phyloP scores from a whole-genome alignment of 2,888 invertebrate species.

The Drosophila nigricruria region DNA sequence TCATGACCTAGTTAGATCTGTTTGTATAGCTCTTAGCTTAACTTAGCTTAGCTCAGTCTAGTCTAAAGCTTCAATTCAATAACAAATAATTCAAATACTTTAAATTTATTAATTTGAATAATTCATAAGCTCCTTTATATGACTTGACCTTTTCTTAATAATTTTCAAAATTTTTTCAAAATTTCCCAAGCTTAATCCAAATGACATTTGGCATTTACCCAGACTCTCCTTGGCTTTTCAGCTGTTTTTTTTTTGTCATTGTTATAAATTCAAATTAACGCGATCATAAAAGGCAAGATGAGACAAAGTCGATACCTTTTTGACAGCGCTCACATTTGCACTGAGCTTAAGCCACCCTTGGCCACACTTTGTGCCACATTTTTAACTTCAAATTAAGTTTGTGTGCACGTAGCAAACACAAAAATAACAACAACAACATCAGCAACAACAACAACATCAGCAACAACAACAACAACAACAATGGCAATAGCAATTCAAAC shows the following conservation, averaged over 20 bases:
- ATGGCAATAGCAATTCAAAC: constrained; percentile 3
- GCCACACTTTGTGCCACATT: constrained; percentile 71
- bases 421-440: constrained; percentile 52
- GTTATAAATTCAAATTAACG: constrained; percentile 73
- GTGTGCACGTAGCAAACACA: constrained; percentile 80
- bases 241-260: constrained; percentile 22
- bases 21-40: not conserved
- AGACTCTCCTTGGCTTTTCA: constrained; percentile 14
- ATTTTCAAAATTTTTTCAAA: not conserved
- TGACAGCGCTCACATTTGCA: constrained; percentile 46
- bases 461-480: constrained; percentile 42
- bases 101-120: not conserved
- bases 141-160: not conserved
- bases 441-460: constrained; percentile 43
- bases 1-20: not conserved
- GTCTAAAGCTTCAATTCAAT: not conserved
- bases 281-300: constrained; percentile 76
- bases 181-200: not conserved
- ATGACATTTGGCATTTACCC: constrained; percentile 20
- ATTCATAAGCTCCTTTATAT: not conserved
- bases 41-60: too few species aligned
- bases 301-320: constrained; percentile 61
- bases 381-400: constrained; percentile 79
- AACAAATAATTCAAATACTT: too few species aligned
- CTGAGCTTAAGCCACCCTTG: not conserved